Percentiles rank a stretch among this genome's conserved stretches.
phyloP scores from a whole-genome alignment of 2,797 vertebrate genomes.

The Rhabdomys pumilio region DNA sequence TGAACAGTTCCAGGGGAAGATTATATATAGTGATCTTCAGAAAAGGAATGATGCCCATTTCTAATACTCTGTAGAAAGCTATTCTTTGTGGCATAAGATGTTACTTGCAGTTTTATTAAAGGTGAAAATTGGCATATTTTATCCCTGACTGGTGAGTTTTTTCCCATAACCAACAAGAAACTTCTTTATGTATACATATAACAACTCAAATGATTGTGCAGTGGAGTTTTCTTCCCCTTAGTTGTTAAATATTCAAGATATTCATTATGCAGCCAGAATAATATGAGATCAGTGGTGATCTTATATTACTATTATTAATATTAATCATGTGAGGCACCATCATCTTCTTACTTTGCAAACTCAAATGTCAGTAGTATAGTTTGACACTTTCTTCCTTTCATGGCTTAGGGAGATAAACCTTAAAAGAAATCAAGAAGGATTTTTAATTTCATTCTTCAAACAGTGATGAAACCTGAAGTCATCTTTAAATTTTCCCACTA shows the following conservation, averaged over 20 bases:
- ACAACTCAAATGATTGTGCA: slow-evolving; percentile 79
- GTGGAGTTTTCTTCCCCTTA: slow-evolving; percentile 85
- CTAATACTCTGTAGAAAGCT: slow-evolving; percentile 78
- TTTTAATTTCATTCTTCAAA: slow-evolving; percentile 64
- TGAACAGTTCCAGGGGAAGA: slow-evolving; percentile 76
- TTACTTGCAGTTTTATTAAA: slow-evolving; percentile 86
- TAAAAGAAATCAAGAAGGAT: not conserved
- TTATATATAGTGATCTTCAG: slow-evolving; percentile 76
- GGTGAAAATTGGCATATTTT: slow-evolving; percentile 83
- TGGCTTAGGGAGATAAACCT: not conserved
- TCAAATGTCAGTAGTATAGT: slow-evolving; percentile 87
- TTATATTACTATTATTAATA: slow-evolving; percentile 88
- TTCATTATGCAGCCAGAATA: slow-evolving; percentile 87
- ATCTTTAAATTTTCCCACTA: not conserved
- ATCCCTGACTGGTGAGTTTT: slow-evolving; percentile 67
- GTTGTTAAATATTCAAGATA: slow-evolving; percentile 90
- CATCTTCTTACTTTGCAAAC: slow-evolving; percentile 82
- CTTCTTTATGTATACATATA: slow-evolving; percentile 61
- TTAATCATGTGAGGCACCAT: slow-evolving; percentile 83
- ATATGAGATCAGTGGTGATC: slow-evolving; percentile 86
- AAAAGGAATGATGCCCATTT: slow-evolving; percentile 82
- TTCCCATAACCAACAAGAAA: slow-evolving; percentile 59
- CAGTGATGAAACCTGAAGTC: not conserved
- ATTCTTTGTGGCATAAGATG: slow-evolving; percentile 79
- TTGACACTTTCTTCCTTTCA: not conserved